A percentile compares a stretch with the other conserved stretches of the same genome.
Conservation (phyloP, 2,113 vertebrate species). For the Phyllostomus discolor region DNA sequence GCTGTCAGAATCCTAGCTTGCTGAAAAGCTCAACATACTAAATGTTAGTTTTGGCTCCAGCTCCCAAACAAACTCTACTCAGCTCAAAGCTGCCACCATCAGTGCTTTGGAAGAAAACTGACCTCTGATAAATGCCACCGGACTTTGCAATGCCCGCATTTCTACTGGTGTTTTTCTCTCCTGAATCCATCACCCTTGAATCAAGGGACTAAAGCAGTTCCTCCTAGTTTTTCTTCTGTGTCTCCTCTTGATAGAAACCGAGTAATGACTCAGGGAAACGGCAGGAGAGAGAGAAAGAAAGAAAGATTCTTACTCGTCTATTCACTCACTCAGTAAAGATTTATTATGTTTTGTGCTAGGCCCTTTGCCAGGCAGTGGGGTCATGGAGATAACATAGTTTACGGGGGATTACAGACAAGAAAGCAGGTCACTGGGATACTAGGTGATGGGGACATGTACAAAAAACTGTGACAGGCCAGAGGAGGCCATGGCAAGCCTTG, state of each 20-base stretch:
- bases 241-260: constrained; percentile 14
- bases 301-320: not conserved
- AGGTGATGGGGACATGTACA: not conserved
- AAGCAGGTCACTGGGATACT: not conserved
- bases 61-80: not conserved
- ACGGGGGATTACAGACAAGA: not conserved
- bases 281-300: not conserved
- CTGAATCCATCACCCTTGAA: constrained; percentile 11
- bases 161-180: not conserved
- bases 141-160: not conserved
- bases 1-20: not conserved
- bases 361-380: not conserved
- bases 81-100: not conserved
- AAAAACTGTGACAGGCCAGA: not conserved
- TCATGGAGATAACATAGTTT: not conserved
- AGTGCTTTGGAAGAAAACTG: not conserved
- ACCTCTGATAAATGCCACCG: not conserved
- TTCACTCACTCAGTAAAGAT: constrained; percentile 5
- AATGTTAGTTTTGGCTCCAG: constrained; percentile 14
- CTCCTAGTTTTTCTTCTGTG: not conserved
- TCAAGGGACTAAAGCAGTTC: not conserved
- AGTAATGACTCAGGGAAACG: constrained; percentile 36
- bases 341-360: not conserved
- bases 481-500: not conserved
- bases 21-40: not conserved